Evolutionary conservation across 2,797 vertebrate genomes (phyloP).

Genomic region (Coendou prehensilis): DNA sequence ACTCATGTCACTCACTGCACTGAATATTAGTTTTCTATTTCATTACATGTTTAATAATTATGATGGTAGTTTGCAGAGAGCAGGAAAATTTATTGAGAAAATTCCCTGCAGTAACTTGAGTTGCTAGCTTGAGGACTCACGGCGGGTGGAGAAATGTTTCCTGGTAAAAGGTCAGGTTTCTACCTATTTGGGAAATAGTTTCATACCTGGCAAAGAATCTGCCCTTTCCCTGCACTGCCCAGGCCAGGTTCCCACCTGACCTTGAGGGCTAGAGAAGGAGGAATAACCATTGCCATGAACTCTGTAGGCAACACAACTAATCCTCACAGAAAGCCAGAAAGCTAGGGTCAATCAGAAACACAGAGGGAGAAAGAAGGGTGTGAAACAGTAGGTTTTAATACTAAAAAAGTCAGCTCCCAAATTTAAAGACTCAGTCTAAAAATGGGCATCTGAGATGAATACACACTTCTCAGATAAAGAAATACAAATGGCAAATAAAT

Average conservation of each 20-base stretch:
- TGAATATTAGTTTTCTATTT: slow-evolving; percentile 57
- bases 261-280: background rate
- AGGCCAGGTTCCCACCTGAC: background rate
- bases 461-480: too few species aligned
- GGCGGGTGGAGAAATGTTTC: background rate
- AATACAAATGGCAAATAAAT: too few species aligned
- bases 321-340: background rate
- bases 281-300: background rate
- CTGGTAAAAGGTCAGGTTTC: slow-evolving; percentile 61
- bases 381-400: background rate
- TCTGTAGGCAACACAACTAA: background rate
- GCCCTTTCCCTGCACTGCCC: too few species aligned
- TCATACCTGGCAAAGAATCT: slow-evolving; percentile 3
- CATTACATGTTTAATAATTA: slow-evolving; percentile 40
- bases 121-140: slow-evolving; percentile 47
- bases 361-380: background rate
- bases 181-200: slow-evolving; percentile 30
- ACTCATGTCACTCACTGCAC: background rate
- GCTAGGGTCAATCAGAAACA: background rate
- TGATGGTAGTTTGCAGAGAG: slow-evolving; percentile 40
- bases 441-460: too few species aligned
- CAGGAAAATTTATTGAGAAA: slow-evolving; percentile 29
- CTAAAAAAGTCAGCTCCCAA: background rate
- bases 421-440: too few species aligned
- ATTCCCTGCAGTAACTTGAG: slow-evolving; percentile 33